A percentile compares a stretch with the other conserved stretches of the same genome.
These are phyloP conservation scores for Rhimphoctona megacephalus DNA, from an alignment of 2,888 invertebrate genomes.

Conservation along the genomic window DNA sequence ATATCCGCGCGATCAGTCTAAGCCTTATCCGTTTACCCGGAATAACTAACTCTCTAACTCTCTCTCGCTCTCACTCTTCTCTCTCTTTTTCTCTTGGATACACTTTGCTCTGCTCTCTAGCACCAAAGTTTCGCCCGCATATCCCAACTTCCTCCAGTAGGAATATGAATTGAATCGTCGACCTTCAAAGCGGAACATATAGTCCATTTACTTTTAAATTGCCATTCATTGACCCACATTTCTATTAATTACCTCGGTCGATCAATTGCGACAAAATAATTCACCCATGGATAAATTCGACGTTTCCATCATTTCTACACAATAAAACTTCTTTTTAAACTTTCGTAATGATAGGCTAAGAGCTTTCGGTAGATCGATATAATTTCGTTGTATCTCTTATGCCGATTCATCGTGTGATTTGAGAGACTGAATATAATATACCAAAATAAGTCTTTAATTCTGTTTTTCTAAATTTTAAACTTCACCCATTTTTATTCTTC, in stretches of 20 bases:
- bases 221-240: slow-evolving; percentile 19
- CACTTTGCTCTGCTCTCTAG: slow-evolving; percentile 41
- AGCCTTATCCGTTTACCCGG: slow-evolving; percentile 63
- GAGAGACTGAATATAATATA: no score
- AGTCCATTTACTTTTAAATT: slow-evolving; percentile 65
- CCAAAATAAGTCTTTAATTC: no score
- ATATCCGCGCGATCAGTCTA: slow-evolving; percentile 51
- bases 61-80: slow-evolving; percentile 8
- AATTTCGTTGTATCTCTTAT: no score
- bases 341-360: no score
- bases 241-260: slow-evolving; percentile 40
- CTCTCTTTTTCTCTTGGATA: not conserved
- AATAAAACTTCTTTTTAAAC: no score
- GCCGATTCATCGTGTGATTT: no score
- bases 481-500: no score
- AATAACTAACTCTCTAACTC: slow-evolving; percentile 21
- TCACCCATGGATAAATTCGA: not conserved
- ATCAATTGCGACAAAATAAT: slow-evolving; percentile 20
- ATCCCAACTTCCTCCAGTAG: slow-evolving; percentile 28
- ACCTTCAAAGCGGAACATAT: slow-evolving; percentile 18
- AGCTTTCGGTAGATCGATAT: no score
- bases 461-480: no score
- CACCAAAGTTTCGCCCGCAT: slow-evolving; percentile 55
- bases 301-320: no score
- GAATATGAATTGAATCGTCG: slow-evolving; percentile 55